A percentile compares a stretch with the other conserved stretches of the same genome.
Conservation (phyloP, 2,888 invertebrate genomes). For the Oligia fasciuncula region DNA sequence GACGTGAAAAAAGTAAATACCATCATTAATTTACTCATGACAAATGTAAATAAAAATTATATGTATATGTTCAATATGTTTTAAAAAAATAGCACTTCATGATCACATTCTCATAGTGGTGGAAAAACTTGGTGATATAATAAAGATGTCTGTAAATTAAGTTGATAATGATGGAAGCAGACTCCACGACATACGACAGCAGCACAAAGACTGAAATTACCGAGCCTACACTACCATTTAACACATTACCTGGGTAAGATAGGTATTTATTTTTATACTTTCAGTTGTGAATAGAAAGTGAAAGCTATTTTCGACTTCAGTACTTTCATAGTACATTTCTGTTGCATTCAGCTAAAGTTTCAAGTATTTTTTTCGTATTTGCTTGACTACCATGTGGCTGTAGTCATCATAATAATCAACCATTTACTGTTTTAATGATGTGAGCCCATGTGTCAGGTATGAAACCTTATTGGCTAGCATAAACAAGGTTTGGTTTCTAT, state of each 20-base stretch:
- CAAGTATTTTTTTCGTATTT: neutral
- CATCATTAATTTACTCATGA: neutral
- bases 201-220: constrained; percentile 71
- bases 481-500: constrained; percentile 24
- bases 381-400: neutral
- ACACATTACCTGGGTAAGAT: constrained; percentile 77
- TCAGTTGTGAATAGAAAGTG: constrained; percentile 8
- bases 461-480: neutral
- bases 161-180: constrained; percentile 82
- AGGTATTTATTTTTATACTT: constrained; percentile 42
- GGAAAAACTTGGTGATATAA: neutral
- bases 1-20: neutral
- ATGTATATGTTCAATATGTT: neutral
- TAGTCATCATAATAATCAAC: neutral
- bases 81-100: neutral
- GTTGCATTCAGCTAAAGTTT: neutral
- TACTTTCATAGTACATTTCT: neutral
- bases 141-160: constrained; percentile 30
- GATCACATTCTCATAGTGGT: neutral
- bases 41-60: neutral
- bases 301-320: neutral
- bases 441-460: neutral
- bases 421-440: neutral
- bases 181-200: constrained; percentile 86
- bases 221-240: constrained; percentile 78